A percentile compares a stretch with the other conserved stretches of the same genome.
Evolutionary conservation across 2,888 invertebrate genomes (phyloP).

Genomic region (Emesis russula): DNA sequence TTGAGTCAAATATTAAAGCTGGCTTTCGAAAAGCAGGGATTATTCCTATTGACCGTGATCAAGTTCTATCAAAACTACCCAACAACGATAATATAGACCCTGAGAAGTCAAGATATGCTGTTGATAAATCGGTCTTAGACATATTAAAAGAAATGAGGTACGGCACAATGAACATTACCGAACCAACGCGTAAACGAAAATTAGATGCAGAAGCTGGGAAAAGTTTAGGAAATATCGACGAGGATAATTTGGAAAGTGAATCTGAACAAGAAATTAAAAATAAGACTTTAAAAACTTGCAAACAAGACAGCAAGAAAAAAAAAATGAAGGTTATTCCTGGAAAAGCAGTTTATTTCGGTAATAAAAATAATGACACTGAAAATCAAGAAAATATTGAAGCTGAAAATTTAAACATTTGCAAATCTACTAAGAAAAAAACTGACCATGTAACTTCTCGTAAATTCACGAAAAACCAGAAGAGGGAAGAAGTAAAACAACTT

Average conservation of each 20-base stretch:
- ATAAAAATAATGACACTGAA: constrained; percentile 2
- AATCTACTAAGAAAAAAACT: constrained; percentile 16
- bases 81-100: background rate
- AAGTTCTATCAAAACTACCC: constrained; percentile 36
- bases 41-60: too few relatives aligned
- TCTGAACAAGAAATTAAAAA: constrained; percentile 3
- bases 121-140: background rate
- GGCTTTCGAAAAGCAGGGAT: too few relatives aligned
- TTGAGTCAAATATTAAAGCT: too few relatives aligned
- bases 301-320: constrained; percentile 19
- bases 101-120: background rate
- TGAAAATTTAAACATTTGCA: constrained; percentile 21
- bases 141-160: constrained; percentile 11
- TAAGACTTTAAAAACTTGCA: constrained; percentile 24
- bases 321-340: constrained; percentile 18
- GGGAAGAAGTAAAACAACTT: background rate
- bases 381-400: constrained; percentile 13
- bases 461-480: constrained; percentile 19
- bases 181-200: background rate
- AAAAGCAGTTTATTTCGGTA: constrained; percentile 16
- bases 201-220: background rate
- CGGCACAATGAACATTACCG: too few relatives aligned
- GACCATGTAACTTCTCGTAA: constrained; percentile 16
- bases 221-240: constrained; percentile 23
- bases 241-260: constrained; percentile 32